Percentiles rank a stretch among this genome's conserved stretches.
These are phyloP conservation scores for Phengaris arion DNA, from an alignment of 2,888 invertebrate species.

Conservation along the genomic window DNA sequence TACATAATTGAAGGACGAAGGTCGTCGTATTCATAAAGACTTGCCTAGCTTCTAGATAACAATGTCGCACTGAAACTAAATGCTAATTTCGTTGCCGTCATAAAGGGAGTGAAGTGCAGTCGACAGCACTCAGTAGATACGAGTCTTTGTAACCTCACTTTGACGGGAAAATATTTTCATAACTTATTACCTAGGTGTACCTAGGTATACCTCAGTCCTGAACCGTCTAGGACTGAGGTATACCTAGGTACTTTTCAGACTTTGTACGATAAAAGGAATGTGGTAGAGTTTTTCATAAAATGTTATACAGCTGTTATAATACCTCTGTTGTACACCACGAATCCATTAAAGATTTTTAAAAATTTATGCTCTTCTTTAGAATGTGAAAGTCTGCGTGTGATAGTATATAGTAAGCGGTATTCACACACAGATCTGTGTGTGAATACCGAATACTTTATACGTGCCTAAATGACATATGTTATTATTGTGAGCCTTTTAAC, in stretches of 20 bases:
- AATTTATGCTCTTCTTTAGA: too few relatives aligned
- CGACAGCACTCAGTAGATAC: conserved; percentile 2
- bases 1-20: neutral
- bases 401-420: too few relatives aligned
- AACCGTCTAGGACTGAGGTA: neutral
- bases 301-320: too few relatives aligned
- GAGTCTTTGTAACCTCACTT: conserved; percentile 4
- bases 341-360: too few relatives aligned
- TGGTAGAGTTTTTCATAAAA: too few relatives aligned
- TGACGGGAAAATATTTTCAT: neutral
- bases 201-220: neutral
- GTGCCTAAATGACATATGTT: too few relatives aligned
- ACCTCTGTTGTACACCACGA: too few relatives aligned
- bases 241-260: neutral
- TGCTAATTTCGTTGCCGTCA: neutral
- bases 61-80: neutral
- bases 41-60: neutral
- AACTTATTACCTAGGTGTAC: neutral
- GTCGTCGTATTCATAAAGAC: neutral
- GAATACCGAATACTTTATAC: too few relatives aligned
- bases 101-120: neutral
- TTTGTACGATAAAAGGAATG: too few relatives aligned
- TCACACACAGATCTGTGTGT: too few relatives aligned
- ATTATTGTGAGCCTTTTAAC: too few relatives aligned
- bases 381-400: too few relatives aligned